Evolutionary conservation across 1,140 invertebrate species (phyloP), one percentile per base, ranked within the genome.

Genomic region (Zaprionus davidi): DNA sequence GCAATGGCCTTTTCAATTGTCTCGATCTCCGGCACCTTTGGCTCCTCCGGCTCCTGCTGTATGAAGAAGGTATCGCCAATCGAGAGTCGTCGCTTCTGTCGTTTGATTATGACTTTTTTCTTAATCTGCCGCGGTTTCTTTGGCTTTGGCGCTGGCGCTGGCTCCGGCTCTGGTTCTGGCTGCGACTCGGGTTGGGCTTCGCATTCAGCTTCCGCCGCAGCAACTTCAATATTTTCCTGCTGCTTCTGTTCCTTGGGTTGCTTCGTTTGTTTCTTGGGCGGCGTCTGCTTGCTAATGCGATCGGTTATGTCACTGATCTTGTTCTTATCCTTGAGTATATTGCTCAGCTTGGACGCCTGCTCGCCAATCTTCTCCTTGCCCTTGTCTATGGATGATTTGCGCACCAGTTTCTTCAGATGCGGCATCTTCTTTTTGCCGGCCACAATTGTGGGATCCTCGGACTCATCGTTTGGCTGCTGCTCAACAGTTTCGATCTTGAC

Each of bases 21-120:
- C 70, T 92, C 91, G 15, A 88, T 71, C 60, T 91, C 91, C 2
- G 83, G 76, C 28, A 81, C 57, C 11, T 71, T 49, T 0, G 84
- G 79, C 41, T 92, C 88, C 71, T 92, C 81, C 9, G 71, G 71
- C 12, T 87, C 85, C 5, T 77, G 73, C 38, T 81, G 80, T 63
- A 81, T 78, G 41, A 88, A 87, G 68, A 92, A 92, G 22, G 80
- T 83, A 49, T 92, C 91, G 44, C 90, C 67, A 15, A 91, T 78
- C 51, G 91, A 92, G 26, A 92, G 82, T 36, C 78, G 76, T 1
- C 91, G 90, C 34, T 92, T 82, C 46, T 92, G 80, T 3, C 91
- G 70, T 53, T 92, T 92, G 17, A 92, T 92, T 15, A 92, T 91
- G 15, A 92, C 91, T 65, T 92, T 92, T 70, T 92, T 90, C 65